Percentiles rank a stretch among this genome's conserved stretches.
phyloP scores from a whole-genome alignment of 2,888 invertebrate species.

The Hypolimnas misippus region DNA sequence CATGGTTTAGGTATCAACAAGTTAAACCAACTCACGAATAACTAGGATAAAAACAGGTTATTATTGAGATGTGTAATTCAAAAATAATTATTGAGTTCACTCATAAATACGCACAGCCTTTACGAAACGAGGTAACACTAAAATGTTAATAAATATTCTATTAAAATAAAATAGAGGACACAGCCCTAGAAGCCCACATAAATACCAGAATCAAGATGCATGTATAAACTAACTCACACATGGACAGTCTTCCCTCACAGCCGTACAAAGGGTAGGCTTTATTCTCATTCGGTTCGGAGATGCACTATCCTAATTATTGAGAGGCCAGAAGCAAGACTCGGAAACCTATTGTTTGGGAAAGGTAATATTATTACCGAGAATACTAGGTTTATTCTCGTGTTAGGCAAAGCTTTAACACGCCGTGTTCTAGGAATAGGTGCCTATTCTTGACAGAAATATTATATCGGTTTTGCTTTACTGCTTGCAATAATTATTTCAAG shows the following conservation, averaged over 20 bases:
- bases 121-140: background rate
- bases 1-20: too few species aligned
- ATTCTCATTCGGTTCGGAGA: constrained; percentile 80
- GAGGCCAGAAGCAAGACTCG: constrained; percentile 62
- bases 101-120: background rate
- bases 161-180: constrained; percentile 4
- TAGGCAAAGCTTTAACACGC: constrained; percentile 27
- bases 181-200: constrained; percentile 53
- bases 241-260: constrained; percentile 57
- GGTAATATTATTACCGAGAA: constrained; percentile 54
- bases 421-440: constrained; percentile 9
- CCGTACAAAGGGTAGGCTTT: constrained; percentile 73
- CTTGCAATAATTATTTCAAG: background rate
- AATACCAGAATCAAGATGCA: constrained; percentile 71
- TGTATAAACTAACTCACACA: constrained; percentile 50
- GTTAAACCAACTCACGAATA: too few species aligned
- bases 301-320: constrained; percentile 87
- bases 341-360: constrained; percentile 61
- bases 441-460: background rate
- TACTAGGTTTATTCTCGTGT: constrained; percentile 44
- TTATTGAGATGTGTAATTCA: too few species aligned
- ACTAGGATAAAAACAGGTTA: too few species aligned
- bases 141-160: background rate
- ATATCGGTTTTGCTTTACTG: constrained; percentile 2
- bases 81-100: too few species aligned